These are phyloP conservation scores for Clarias macrocephalus DNA, from an alignment of 2,113 vertebrate genomes.

Conservation along the genomic window DNA sequence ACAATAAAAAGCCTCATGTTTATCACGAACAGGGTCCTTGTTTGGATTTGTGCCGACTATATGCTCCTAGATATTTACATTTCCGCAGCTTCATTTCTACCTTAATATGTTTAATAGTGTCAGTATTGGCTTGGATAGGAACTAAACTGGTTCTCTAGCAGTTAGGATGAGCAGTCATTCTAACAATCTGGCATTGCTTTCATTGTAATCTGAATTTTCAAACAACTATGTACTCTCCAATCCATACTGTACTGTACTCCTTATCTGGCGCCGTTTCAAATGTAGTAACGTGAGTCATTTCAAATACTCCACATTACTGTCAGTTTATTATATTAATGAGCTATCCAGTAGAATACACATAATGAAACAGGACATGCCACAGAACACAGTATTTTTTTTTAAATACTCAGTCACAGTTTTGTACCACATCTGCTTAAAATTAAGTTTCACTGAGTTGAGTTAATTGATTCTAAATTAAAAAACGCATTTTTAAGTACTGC, in stretches of 20 bases:
- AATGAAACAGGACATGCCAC: neutral
- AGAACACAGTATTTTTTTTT: neutral
- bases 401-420: neutral
- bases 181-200: slow-evolving; percentile 24
- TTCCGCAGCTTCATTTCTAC: neutral
- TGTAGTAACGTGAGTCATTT: neutral
- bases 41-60: neutral
- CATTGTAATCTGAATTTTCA: slow-evolving; percentile 12
- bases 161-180: neutral
- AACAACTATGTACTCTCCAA: neutral
- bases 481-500: neutral
- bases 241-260: neutral
- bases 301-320: neutral
- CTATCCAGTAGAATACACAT: neutral
- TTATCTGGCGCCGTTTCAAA: neutral
- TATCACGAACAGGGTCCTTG: neutral
- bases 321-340: neutral
- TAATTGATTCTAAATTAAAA: neutral
- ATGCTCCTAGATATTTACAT: neutral
- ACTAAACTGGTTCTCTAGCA: neutral
- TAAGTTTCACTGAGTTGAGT: neutral
- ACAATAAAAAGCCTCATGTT: neutral
- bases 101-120: neutral
- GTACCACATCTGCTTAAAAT: neutral
- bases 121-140: neutral